Evolutionary conservation across 2,113 vertebrate species (phyloP), one percentile per base, ranked within the genome.

Genomic region (Rhineura floridana): DNA sequence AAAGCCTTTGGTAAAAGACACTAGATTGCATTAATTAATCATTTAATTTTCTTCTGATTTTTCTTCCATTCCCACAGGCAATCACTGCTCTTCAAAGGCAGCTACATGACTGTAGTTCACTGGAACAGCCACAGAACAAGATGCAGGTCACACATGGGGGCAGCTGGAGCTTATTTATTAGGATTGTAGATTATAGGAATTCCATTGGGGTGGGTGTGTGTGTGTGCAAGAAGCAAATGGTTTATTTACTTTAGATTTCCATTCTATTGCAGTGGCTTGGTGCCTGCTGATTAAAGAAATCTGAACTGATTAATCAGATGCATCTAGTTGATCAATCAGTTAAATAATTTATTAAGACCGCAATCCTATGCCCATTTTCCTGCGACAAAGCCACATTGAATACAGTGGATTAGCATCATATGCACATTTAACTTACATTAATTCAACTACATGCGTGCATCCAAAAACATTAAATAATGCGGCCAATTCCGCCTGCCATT

Each of bases 21-120:
- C 89, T 89, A 92, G 93, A 95, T 95, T 95, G 93, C 91, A 94
- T 93, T 96, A 96, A 96, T 95, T 95, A 95, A 95, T 96, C 94
- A 95, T 96, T 95, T 90, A 94, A 95, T 95, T 95, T 95, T 81
- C 91, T 95, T 95, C 92, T 95, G 93, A 93, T 96, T 94, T 93
- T 86, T 85, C 89, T 90, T 90, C 1, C 0, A 91, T 86, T 94
- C 95, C 95, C 95, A 96, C 90, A 81, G 94, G 95, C 95, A 94
- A 90, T 88, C 82, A 86, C 87, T 78, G 52, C 83, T 94, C 93
- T 95, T 96, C 94, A 95, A 94, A 95, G 91, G 79, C 81, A 94
- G 88, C 87, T 86, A 83, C 78, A 85, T 78, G 89, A 88, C 85
- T 83, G 36, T 81, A 87, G 91, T 90, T 94, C 91, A 85, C 1